These are phyloP conservation scores for Athalia circularis DNA, from an alignment of 2,888 invertebrate species.

Conservation along the genomic window DNA sequence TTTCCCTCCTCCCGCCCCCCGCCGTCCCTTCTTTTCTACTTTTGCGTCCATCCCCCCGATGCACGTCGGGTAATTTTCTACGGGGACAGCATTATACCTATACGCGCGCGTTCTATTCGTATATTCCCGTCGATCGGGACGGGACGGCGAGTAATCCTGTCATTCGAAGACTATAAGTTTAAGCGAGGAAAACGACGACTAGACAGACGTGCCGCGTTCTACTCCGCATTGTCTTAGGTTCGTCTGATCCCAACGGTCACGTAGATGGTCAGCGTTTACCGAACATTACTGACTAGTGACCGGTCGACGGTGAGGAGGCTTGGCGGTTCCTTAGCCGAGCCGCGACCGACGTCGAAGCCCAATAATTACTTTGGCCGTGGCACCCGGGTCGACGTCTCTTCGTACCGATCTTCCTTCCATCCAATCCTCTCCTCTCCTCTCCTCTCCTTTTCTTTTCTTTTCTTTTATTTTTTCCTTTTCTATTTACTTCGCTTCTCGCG, in stretches of 20 bases:
- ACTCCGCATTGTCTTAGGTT: conserved; percentile 39
- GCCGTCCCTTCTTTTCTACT: background rate
- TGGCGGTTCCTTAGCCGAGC: conserved; percentile 46
- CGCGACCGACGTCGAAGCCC: conserved; percentile 55
- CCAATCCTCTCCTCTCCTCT: background rate
- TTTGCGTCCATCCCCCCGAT: background rate
- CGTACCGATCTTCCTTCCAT: conserved; percentile 1
- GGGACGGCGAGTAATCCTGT: conserved; percentile 23
- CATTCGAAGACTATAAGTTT: conserved; percentile 2
- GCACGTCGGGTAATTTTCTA: conserved; percentile 49
- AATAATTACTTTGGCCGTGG: conserved; percentile 55
- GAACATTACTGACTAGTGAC: conserved; percentile 52
- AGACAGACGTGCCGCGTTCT: conserved; percentile 39
- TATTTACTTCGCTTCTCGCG: too few species aligned
- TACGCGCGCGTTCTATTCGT: conserved; percentile 1
- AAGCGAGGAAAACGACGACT: conserved; percentile 7
- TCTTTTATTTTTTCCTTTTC: background rate
- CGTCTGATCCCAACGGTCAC: conserved; percentile 49
- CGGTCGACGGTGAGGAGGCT: conserved; percentile 7
- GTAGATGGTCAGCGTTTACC: conserved; percentile 58
- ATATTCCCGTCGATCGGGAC: background rate
- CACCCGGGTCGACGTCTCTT: conserved; percentile 26
- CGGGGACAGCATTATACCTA: conserved; percentile 33
- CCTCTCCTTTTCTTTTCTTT: background rate
- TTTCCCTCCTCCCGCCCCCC: too few species aligned